Base-by-base conservation (phyloP, 2,888 invertebrate species). In the Melipona bicolor region DNA sequence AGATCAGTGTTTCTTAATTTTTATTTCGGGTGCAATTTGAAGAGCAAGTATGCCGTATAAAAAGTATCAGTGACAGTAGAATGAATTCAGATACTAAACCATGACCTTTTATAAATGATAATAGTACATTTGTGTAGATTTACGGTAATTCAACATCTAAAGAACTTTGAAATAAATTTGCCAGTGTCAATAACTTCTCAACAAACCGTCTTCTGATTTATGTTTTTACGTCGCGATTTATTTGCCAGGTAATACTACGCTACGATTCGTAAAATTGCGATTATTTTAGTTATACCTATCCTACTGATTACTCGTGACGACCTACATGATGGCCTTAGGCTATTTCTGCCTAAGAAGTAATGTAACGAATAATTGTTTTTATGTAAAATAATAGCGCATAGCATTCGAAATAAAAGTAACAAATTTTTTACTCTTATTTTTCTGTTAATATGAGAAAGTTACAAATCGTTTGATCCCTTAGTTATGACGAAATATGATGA, bases 141-240 rank as follows among this genome's bases (percentile, higher is more conserved):
- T 56, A 56, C 15, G 24, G 43, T 75, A 36, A 65, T 36, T 75
- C 13, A 54, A 21, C 9, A 54, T 56, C 54, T 43, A 3, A 54
- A 65, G 9, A 43, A 52, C 17, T 64, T 70, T 54, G 1, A 24
- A 77, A 77, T 77, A 77, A 70, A 70, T 70, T 77, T 77, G 70
- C 77, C 70, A 43, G 70, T 70, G 70, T 24, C 5, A 50, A 62
- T 65, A 19, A 68, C 49, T 43, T 49, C 24, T 2, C 2, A 9
- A 17, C 17, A 49, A 50, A 50, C 0, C 13, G 9, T 50, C 17
- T 24, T 21, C 4, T 9, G 21, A 21, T 36, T 69, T 21, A 19
- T 52, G 24, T 19, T 11, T 50, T n/a, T 21, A 67, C 5, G 24
- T 52, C 11, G 36, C 5, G 9, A 64, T 19, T 49, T 9, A 36